A percentile compares a stretch with the other conserved stretches of the same genome.
phyloP scores from a whole-genome alignment of 1,140 invertebrate species.

The Oscheius sp. region DNA sequence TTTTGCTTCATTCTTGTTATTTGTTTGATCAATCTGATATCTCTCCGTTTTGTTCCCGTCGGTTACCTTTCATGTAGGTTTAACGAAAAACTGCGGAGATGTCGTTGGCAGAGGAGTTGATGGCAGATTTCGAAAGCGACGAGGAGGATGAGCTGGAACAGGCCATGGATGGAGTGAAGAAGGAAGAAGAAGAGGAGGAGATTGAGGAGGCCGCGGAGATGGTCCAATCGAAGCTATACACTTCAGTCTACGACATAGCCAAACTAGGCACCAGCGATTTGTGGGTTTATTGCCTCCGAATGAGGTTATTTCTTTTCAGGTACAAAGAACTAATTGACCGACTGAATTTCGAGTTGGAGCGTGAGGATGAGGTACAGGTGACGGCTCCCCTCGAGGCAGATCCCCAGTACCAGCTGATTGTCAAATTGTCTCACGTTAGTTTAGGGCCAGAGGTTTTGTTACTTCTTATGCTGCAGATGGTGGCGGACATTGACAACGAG shows the following conservation, averaged over 20 bases:
- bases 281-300: constrained; percentile 46
- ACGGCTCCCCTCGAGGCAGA: constrained; percentile 53
- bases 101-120: constrained; percentile 59
- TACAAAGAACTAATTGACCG: constrained; percentile 49
- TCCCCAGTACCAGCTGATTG: constrained; percentile 56
- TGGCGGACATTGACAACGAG: constrained; percentile 58
- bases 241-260: constrained; percentile 30
- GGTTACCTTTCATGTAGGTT: too few species aligned
- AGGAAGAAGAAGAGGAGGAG: constrained; percentile 53
- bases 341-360: constrained; percentile 35
- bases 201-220: constrained; percentile 57
- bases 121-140: constrained; percentile 59
- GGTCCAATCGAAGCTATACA: constrained; percentile 28
- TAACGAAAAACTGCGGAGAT: constrained; percentile 34
- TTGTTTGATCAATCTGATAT: background rate
- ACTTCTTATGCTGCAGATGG: constrained; percentile 44
- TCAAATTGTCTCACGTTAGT: constrained; percentile 55
- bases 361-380: constrained; percentile 46
- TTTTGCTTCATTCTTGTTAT: background rate
- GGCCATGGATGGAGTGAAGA: constrained; percentile 31
- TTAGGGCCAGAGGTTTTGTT: background rate
- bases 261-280: constrained; percentile 16
- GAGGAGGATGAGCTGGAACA: constrained; percentile 52
- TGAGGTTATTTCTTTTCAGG: constrained; percentile 52
- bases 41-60: too few species aligned